Conservation (phyloP, 2,113 vertebrate species). For the Nematolebias whitei region DNA sequence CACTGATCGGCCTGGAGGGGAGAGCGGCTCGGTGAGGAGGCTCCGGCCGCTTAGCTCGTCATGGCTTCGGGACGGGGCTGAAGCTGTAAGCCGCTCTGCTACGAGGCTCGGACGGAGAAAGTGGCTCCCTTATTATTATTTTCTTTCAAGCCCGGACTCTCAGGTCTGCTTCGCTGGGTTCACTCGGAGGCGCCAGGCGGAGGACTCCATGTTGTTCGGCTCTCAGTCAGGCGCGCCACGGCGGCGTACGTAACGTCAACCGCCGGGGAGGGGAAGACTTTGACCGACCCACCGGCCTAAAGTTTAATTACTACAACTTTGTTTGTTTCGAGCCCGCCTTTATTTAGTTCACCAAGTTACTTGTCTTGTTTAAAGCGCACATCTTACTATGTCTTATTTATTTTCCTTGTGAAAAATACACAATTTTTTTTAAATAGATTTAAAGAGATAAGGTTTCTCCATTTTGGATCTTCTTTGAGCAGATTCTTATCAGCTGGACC, state of each 20-base stretch:
- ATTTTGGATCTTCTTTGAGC: no score
- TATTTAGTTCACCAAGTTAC: no score
- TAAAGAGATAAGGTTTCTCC: no score
- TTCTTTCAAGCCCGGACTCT: conserved; percentile 16
- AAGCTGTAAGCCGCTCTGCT: conserved; percentile 28
- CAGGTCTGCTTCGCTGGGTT: conserved; percentile 46
- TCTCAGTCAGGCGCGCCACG: conserved; percentile 73
- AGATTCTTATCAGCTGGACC: no score
- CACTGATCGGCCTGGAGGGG: conserved; percentile 75
- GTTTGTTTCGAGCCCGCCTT: neutral
- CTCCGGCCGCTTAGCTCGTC: conserved; percentile 57
- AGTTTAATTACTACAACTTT: conserved; percentile 53
- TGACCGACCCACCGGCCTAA: conserved; percentile 21
- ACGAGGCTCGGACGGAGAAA: conserved; percentile 46
- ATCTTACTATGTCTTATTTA: neutral
- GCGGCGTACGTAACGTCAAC: conserved; percentile 81
- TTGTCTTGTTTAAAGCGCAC: neutral
- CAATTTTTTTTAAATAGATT: no score
- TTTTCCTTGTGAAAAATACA: neutral
- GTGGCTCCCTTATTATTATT: neutral
- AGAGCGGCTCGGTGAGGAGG: conserved; percentile 53
- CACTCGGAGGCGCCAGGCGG: conserved; percentile 67
- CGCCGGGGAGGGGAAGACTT: conserved; percentile 66
- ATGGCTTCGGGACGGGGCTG: conserved; percentile 58
- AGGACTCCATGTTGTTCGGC: conserved; percentile 82